These are phyloP conservation scores for Poecilia wingei DNA, from an alignment of 2,797 vertebrate species.

Conservation along the genomic window DNA sequence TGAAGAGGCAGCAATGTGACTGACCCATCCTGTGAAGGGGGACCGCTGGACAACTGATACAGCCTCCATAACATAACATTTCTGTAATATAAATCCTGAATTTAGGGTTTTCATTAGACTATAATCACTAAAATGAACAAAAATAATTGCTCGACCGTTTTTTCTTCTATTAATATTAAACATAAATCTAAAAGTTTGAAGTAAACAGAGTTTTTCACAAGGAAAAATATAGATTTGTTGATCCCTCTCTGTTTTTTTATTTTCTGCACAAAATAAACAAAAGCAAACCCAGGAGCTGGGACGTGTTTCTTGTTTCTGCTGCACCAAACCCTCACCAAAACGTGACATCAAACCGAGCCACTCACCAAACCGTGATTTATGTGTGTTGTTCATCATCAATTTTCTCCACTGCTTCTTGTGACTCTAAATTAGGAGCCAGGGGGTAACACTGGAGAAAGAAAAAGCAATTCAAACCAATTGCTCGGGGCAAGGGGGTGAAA, in stretches of 20 bases:
- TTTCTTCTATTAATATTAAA: not conserved
- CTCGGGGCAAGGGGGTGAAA: not conserved
- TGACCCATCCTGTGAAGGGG: not conserved
- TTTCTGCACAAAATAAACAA: not conserved
- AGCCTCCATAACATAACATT: not conserved
- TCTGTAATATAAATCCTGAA: not conserved
- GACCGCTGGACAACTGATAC: not conserved
- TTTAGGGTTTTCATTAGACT: not conserved
- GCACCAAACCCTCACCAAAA: not conserved
- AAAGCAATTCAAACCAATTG: conserved; percentile 1
- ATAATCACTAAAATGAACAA: not conserved
- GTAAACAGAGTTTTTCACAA: not conserved
- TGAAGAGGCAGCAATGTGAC: not conserved
- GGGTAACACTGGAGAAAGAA: not conserved
- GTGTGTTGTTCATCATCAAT: not conserved
- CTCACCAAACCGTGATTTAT: not conserved
- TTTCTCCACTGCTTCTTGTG: not conserved
- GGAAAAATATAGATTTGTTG: not conserved
- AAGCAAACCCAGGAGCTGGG: not conserved
- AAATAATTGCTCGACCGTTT: not conserved
- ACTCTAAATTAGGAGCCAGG: not conserved
- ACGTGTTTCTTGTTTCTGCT: not conserved
- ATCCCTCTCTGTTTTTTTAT: not conserved
- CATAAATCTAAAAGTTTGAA: not conserved
- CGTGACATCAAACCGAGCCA: not conserved